Evolutionary conservation across 2,113 vertebrate species (phyloP).

Genomic region (Motacilla tschutschensis): DNA sequence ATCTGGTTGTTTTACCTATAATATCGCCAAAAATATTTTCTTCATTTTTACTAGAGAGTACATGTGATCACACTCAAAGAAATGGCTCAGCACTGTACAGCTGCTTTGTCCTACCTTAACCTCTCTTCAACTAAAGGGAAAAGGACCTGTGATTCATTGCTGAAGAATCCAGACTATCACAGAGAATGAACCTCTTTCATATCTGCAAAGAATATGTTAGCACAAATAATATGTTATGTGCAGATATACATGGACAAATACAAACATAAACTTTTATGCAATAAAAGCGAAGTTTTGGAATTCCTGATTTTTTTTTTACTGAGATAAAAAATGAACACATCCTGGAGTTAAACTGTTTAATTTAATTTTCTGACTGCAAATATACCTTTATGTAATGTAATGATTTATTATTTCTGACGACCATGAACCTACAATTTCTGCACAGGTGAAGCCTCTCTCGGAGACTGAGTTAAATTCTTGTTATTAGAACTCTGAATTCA

Average conservation of each 20-base stretch:
- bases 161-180: neutral
- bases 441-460: accelerated
- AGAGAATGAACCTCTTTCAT: neutral
- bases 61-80: neutral
- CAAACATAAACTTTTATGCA: neutral
- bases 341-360: neutral
- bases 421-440: neutral
- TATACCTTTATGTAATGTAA: neutral
- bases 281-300: neutral
- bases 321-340: neutral
- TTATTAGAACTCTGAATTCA: neutral
- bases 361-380: neutral
- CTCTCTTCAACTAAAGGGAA: neutral
- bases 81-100: neutral
- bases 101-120: neutral
- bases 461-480: neutral
- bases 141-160: neutral
- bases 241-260: neutral
- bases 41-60: neutral
- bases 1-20: neutral
- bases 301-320: neutral
- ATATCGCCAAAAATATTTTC: neutral
- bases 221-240: neutral
- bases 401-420: neutral
- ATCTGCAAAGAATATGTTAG: neutral